phyloP scores from a whole-genome alignment of 2,113 vertebrate genomes.

The Triplophysa rosa region DNA sequence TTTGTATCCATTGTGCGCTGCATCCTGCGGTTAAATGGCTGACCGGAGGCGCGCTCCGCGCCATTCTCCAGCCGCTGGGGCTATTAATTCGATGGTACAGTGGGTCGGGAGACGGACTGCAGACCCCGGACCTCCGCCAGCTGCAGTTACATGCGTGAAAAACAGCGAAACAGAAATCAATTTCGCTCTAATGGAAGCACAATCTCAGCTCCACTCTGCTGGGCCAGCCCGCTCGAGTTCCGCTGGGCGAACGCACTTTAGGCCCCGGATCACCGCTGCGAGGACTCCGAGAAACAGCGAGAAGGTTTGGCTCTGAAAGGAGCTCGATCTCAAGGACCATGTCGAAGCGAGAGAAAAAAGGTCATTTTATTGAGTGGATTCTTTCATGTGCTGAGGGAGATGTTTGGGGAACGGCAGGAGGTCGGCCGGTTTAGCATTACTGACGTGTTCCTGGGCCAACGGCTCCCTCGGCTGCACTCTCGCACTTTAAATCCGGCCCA shows the following conservation, averaged over 20 bases:
- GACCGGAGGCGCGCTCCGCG: neutral
- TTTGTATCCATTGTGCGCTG: constrained; percentile 13
- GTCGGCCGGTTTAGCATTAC: constrained; percentile 2
- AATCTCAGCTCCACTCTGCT: constrained; percentile 23
- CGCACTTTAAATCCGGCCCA: neutral
- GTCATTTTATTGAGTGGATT: constrained; percentile 28
- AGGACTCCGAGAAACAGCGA: constrained; percentile 3
- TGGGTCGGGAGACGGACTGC: neutral
- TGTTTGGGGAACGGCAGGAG: neutral
- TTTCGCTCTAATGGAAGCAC: constrained; percentile 36
- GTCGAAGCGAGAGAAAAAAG: constrained; percentile 18
- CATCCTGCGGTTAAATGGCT: constrained; percentile 44
- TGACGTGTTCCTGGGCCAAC: neutral
- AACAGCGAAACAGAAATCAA: constrained; percentile 47
- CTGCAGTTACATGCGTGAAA: constrained; percentile 28
- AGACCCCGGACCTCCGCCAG: neutral
- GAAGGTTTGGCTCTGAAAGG: neutral
- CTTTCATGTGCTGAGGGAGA: constrained; percentile 16
- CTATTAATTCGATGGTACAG: constrained; percentile 25
- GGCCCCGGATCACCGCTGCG: constrained; percentile 17
- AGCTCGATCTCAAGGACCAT: neutral
- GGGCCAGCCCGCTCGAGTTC: neutral
- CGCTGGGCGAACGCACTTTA: constrained; percentile 2
- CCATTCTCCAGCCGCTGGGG: neutral
- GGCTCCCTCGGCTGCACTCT: neutral